Conservation (phyloP, 2,888 invertebrate species). For the Ernsta delagoae region DNA sequence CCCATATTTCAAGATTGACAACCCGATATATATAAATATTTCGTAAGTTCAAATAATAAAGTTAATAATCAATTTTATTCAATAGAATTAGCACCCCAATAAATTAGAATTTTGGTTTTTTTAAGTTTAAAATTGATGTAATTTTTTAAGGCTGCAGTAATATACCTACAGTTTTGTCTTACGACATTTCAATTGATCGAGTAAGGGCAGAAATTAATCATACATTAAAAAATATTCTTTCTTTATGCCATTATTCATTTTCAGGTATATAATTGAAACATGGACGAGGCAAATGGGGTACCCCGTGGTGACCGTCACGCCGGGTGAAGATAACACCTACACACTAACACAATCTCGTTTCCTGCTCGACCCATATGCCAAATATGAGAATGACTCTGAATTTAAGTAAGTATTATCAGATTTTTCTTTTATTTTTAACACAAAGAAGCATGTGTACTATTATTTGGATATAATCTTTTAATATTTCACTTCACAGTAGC, state of each 20-base stretch:
- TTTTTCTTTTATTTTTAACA: not conserved
- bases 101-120: too few relatives aligned
- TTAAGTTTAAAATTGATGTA: too few relatives aligned
- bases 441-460: too few relatives aligned
- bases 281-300: constrained; percentile 96
- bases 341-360: constrained; percentile 90
- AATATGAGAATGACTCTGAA: constrained; percentile 73
- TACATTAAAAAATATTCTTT: too few relatives aligned
- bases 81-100: not conserved
- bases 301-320: constrained; percentile 88
- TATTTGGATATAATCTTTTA: too few relatives aligned
- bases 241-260: constrained; percentile 16
- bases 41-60: constrained; percentile 66
- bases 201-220: too few relatives aligned
- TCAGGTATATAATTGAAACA: constrained; percentile 90
- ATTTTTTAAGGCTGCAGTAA: too few relatives aligned
- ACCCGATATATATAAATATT: constrained; percentile 78
- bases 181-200: not conserved
- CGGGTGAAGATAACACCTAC: constrained; percentile 72
- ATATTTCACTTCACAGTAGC: too few relatives aligned
- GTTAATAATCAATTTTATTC: too few relatives aligned
- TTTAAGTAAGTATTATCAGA: constrained; percentile 69
- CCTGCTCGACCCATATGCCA: constrained; percentile 88
- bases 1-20: constrained; percentile 73
- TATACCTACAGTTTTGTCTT: too few relatives aligned